Evolutionary conservation across 2,113 vertebrate genomes (phyloP).

Genomic region (Lepus americanus): DNA sequence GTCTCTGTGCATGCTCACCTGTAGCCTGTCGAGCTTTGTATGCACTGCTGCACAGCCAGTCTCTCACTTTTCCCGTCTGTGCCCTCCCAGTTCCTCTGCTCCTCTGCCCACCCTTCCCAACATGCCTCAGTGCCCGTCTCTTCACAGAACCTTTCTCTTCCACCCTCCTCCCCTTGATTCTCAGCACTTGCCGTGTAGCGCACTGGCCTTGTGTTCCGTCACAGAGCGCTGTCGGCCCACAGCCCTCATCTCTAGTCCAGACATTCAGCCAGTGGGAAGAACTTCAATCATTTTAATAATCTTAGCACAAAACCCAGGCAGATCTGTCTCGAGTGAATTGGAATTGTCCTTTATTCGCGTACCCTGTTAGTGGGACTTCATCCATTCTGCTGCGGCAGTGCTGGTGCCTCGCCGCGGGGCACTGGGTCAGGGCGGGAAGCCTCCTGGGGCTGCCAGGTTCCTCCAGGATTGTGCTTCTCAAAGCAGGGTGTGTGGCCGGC

Average conservation of each 20-base stretch:
- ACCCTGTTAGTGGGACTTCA: background rate
- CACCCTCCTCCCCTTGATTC: background rate
- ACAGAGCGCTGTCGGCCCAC: background rate
- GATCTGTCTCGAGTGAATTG: background rate
- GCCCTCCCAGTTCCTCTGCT: background rate
- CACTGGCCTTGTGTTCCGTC: background rate
- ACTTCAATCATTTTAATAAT: background rate
- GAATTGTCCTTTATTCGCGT: background rate
- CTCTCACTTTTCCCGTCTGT: background rate
- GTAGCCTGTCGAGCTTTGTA: background rate
- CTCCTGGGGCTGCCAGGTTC: background rate
- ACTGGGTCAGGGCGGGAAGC: background rate
- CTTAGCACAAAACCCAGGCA: background rate
- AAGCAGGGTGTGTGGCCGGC: background rate
- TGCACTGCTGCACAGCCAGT: background rate
- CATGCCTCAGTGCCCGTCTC: background rate
- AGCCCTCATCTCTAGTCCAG: background rate
- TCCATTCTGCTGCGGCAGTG: background rate
- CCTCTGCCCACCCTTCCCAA: background rate
- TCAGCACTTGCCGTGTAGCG: background rate
- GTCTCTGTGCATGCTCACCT: background rate
- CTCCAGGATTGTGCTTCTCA: background rate
- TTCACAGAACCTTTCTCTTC: background rate
- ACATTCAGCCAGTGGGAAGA: slow-evolving; percentile 1
- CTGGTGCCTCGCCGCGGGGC: background rate